Percentiles rank a stretch among this genome's conserved stretches.
Evolutionary conservation across 2,888 invertebrate species (phyloP).

Genomic region (Oligia latruncula): DNA sequence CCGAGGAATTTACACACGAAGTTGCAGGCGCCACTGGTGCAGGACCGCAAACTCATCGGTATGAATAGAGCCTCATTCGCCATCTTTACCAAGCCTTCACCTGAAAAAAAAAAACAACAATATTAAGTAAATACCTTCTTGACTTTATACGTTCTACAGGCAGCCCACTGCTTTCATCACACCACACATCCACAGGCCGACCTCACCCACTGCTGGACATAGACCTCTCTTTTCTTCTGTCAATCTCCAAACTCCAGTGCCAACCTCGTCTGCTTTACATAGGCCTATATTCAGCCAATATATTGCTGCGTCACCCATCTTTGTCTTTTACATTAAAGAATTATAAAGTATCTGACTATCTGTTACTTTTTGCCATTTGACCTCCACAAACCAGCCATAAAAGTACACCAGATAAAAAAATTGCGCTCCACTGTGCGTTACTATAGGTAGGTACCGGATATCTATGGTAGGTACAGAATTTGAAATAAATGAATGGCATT

Average conservation of each 20-base stretch:
- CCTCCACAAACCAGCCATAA: slow-evolving; percentile 4
- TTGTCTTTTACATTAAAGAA: too few relatives aligned
- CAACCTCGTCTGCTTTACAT: neutral
- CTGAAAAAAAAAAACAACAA: slow-evolving; percentile 21
- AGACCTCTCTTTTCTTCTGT: too few relatives aligned
- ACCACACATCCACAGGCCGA: too few relatives aligned
- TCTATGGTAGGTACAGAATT: too few relatives aligned
- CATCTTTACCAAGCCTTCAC: slow-evolving; percentile 15
- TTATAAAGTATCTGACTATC: too few relatives aligned
- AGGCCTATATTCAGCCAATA: neutral
- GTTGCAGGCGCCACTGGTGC: slow-evolving; percentile 38
- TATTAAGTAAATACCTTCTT: neutral
- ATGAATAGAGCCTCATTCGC: slow-evolving; percentile 38
- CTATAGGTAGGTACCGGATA: too few relatives aligned
- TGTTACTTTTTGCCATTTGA: slow-evolving; percentile 13
- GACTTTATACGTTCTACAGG: neutral
- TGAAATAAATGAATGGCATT: neutral
- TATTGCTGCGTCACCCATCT: neutral
- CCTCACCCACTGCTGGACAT: too few relatives aligned
- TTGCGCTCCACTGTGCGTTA: neutral
- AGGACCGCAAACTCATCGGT: slow-evolving; percentile 46
- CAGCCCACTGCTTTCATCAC: neutral
- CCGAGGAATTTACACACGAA: slow-evolving; percentile 48
- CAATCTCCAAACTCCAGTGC: too few relatives aligned
- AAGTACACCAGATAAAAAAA: slow-evolving; percentile 7